Percentiles rank a stretch among this genome's conserved stretches.
Conservation (phyloP, 2,888 invertebrate species). For the Tetragonisca angustula region DNA sequence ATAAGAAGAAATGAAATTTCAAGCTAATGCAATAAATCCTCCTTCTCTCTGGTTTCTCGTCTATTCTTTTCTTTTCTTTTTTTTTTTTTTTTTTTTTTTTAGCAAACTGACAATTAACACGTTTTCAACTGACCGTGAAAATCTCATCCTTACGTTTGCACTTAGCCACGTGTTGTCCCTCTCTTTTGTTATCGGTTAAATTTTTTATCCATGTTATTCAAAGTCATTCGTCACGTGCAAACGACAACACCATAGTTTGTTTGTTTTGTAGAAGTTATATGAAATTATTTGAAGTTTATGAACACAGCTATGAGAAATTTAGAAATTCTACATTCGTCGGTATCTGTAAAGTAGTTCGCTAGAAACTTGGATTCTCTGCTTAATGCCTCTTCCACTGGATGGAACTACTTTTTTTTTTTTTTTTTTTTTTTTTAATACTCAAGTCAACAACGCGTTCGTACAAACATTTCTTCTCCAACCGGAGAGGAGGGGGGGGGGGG, state of each 20-base stretch:
- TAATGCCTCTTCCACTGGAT: neutral
- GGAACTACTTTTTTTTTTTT: neutral
- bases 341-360: neutral
- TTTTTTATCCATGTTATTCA: too few relatives aligned
- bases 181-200: too few relatives aligned
- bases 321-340: neutral
- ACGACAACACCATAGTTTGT: neutral
- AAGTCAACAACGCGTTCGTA: neutral
- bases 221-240: too few relatives aligned
- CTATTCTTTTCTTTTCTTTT: neutral
- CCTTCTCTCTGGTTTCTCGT: neutral
- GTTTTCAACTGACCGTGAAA: too few relatives aligned
- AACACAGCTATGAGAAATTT: neutral
- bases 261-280: neutral
- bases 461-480: constrained; percentile 6
- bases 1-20: constrained; percentile 23
- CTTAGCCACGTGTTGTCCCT: too few relatives aligned
- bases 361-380: neutral
- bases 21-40: neutral
- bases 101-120: neutral
- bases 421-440: neutral
- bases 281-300: neutral
- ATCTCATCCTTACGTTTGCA: too few relatives aligned
- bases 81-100: neutral
- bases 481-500: neutral